Conservation (phyloP, 2,113 vertebrate genomes). For the Corapipo altera region DNA sequence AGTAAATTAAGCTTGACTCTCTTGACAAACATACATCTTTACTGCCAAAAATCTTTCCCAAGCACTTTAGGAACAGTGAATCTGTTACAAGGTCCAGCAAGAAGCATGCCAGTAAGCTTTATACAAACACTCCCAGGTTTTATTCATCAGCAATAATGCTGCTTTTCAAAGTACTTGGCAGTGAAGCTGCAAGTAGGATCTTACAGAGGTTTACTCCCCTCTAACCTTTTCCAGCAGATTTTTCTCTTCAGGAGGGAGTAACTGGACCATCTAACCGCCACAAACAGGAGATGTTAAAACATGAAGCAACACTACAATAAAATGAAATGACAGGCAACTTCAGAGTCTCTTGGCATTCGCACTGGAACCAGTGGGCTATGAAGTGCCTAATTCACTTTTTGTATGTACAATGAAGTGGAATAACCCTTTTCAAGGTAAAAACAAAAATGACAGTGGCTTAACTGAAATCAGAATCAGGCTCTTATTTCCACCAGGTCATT, state of each 20-base stretch:
- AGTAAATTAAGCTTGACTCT: not conserved
- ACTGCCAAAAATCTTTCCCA: not conserved
- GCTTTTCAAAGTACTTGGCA: not conserved
- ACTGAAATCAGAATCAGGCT: not conserved
- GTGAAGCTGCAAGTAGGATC: not conserved
- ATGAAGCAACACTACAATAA: not conserved
- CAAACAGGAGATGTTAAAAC: not conserved
- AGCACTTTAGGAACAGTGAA: not conserved
- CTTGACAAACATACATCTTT: not conserved
- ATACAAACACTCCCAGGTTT: not conserved
- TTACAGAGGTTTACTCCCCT: slow-evolving; percentile 8
- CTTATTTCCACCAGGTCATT: not conserved
- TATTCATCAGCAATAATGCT: not conserved
- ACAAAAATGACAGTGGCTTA: not conserved
- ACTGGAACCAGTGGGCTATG: not conserved
- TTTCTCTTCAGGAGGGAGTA: not conserved
- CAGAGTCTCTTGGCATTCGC: not conserved
- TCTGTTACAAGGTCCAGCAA: not conserved
- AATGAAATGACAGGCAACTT: not conserved
- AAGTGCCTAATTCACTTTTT: not conserved
- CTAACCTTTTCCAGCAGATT: not conserved
- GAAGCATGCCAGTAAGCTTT: not conserved
- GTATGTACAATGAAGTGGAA: not conserved
- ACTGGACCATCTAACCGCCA: not conserved
- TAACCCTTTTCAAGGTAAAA: not conserved